Conservation (phyloP, 2,797 vertebrate genomes). For the Sphenodon punctatus region DNA sequence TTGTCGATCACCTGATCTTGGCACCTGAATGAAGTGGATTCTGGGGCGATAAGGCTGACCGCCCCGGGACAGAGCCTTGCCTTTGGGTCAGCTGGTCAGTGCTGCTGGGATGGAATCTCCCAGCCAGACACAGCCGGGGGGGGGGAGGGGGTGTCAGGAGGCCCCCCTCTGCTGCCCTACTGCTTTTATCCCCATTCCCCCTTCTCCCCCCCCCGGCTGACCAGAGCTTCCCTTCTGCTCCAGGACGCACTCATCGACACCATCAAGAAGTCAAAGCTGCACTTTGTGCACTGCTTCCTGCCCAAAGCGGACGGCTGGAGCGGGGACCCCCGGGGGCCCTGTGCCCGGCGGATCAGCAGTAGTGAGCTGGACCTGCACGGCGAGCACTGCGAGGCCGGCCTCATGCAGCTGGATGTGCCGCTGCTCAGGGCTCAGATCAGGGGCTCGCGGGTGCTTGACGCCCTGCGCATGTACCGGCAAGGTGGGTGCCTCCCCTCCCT, state of each 20-base stretch:
- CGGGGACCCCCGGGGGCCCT: conserved; percentile 75
- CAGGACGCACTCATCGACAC: conserved; percentile 96
- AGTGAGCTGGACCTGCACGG: conserved; percentile 82
- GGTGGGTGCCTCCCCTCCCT: conserved; percentile 72
- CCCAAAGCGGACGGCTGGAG: conserved; percentile 83
- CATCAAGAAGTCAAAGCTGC: conserved; percentile 91
- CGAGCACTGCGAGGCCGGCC: conserved; percentile 87
- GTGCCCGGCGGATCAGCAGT: conserved; percentile 82
- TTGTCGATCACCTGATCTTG: no score
- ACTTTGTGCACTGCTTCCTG: conserved; percentile 94
- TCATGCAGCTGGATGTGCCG: conserved; percentile 90
- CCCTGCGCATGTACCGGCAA: conserved; percentile 95
- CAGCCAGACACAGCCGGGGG: no score
- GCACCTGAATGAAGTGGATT: no score
- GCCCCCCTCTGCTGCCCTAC: no score
- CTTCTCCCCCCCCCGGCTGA: not conserved
- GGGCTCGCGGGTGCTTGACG: conserved; percentile 91
- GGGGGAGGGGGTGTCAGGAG: not conserved
- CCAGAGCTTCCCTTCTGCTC: rapidly evolving
- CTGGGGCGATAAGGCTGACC: not conserved
- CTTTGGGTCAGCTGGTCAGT: not conserved
- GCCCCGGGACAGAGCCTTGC: not conserved
- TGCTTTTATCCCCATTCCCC: not conserved
- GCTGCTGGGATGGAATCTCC: not conserved
- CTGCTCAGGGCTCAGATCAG: conserved; percentile 92